These are phyloP conservation scores for Epistrophe eligans DNA, from an alignment of 2,888 invertebrate genomes.

Conservation along the genomic window DNA sequence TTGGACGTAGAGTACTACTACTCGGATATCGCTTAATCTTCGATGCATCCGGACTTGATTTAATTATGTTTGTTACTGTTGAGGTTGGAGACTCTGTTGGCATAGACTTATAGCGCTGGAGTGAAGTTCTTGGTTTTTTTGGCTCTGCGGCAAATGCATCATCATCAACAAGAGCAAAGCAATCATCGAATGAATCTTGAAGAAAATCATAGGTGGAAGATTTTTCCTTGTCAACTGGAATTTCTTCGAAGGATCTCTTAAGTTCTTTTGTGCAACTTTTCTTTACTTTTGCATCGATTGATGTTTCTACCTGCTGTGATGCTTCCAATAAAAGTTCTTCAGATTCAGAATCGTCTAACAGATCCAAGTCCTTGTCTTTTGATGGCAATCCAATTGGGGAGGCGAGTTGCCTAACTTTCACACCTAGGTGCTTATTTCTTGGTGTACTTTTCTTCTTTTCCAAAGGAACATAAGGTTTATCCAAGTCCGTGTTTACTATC, in stretches of 20 bases:
- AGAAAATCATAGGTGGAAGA: slow-evolving; percentile 44
- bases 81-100: slow-evolving; percentile 77
- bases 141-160: slow-evolving; percentile 78
- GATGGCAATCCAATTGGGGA: not conserved
- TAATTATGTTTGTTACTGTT: not conserved
- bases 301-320: slow-evolving; percentile 80
- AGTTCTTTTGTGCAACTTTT: slow-evolving; percentile 21
- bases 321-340: slow-evolving; percentile 81
- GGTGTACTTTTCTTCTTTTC: not conserved
- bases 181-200: slow-evolving; percentile 81
- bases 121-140: slow-evolving; percentile 79
- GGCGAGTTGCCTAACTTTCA: not conserved
- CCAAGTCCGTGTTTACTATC: not conserved
- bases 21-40: slow-evolving; percentile 81
- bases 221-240: slow-evolving; percentile 35
- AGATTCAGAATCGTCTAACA: slow-evolving; percentile 79
- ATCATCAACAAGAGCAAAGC: slow-evolving; percentile 80
- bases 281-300: slow-evolving; percentile 52
- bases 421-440: not conserved
- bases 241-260: slow-evolving; percentile 50
- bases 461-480: not conserved
- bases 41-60: slow-evolving; percentile 63
- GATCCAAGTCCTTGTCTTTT: slow-evolving; percentile 32
- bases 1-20: slow-evolving; percentile 66
- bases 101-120: slow-evolving; percentile 82